Percentiles rank a stretch among this genome's conserved stretches.
phyloP scores from a whole-genome alignment of 2,888 invertebrate species.

The Orchesellides sinensis region DNA sequence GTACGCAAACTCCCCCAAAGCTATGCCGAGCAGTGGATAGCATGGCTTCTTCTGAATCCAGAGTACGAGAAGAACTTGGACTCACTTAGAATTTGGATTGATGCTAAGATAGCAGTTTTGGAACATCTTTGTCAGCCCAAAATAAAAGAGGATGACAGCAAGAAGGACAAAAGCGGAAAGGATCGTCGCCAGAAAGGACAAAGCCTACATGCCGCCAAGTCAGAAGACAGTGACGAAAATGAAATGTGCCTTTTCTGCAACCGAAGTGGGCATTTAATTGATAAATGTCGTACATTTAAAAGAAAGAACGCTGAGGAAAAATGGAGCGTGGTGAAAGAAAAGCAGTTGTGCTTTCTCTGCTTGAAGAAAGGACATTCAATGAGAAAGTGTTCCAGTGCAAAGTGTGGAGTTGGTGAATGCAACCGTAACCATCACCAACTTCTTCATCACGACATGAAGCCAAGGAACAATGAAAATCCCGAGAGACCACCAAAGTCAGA shows the following conservation, averaged over 20 bases:
- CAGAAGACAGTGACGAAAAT: neutral
- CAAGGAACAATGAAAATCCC: neutral
- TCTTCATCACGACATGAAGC: conserved; percentile 3
- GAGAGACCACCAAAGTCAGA: neutral
- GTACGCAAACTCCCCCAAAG: conserved; percentile 1
- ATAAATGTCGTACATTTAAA: conserved; percentile 1
- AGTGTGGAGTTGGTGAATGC: conserved; percentile 26
- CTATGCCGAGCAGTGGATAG: neutral
- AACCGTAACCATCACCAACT: neutral
- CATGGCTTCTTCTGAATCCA: neutral
- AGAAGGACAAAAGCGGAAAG: neutral
- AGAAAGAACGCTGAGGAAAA: neutral
- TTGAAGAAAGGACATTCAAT: neutral
- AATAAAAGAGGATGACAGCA: neutral
- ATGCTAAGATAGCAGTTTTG: neutral
- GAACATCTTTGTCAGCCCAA: neutral
- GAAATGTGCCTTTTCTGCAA: conserved; percentile 8
- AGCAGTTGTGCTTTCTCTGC: conserved; percentile 26
- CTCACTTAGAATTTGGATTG: neutral
- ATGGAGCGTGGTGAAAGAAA: neutral
- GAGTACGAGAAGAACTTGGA: neutral
- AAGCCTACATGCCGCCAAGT: too few relatives aligned
- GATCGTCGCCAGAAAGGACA: neutral
- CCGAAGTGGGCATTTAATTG: neutral
- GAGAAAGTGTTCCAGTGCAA: neutral